Base-by-base conservation (phyloP, 2,113 vertebrate species). In the Marmota flaviventris region DNA sequence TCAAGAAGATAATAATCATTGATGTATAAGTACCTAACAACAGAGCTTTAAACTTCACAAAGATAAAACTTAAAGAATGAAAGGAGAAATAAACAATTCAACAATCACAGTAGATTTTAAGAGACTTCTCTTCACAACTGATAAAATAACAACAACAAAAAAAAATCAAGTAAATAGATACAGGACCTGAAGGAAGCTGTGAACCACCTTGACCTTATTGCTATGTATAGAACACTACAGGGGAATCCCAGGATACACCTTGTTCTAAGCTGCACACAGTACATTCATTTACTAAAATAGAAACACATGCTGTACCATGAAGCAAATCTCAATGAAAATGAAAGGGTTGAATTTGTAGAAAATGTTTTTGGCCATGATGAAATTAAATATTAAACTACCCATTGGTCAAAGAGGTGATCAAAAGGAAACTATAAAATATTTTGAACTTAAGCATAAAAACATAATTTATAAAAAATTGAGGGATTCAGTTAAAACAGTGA, bases 361-460 rank as follows among this genome's bases (percentile, higher is more conserved):
- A 16, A 39, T 56, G 8, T 39, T 85, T 79, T 56, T 61, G 3
- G 39, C 18, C 8, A 90, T 24, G 63, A 39, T 58, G 5, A 12
- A 85, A 75, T 86, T 76, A 85, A 78, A 95, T 69, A 45, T 16
- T 85, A 91, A 90, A 89, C 61, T 51, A 63, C 9, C 4, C 24
- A 65, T 14, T 76, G 32, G 25, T 86, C n/a, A 90, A 77, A 86
- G 37, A 73, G 89, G 20, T 69, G 76, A 53, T 79, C 5, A 42
- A 75, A 65, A n/a, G 17, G 61, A 88, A 97, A 82, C 72, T 85
- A 93, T n/a, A 77, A 63, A 85, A 56, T 75, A 85, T 58, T 94
- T 96, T 92, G n/a, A 65, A 72, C 1, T 18, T 72, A 89, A 75
- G 4, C 24, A 37, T 92, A 81, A 91, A 69, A 89, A 69, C 32